phyloP scores from a whole-genome alignment of 2,113 vertebrate species.

The Gnathonemus echidnorhynchus region DNA sequence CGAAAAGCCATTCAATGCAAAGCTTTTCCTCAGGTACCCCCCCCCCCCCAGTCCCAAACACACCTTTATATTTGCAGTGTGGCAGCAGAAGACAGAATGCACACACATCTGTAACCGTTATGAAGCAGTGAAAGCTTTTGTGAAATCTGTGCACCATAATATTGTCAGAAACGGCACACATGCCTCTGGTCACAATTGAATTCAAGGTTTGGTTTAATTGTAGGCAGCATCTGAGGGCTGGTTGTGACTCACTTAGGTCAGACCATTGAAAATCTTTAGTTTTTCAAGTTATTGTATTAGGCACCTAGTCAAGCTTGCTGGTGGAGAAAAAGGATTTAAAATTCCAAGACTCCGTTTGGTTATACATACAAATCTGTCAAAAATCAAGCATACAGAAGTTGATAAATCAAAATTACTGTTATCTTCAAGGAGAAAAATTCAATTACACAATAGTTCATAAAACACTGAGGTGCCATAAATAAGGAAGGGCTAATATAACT shows the following conservation, averaged over 20 bases:
- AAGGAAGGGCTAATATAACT: neutral
- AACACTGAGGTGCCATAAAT: neutral
- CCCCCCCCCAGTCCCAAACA: neutral
- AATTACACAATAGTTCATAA: neutral
- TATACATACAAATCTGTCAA: neutral
- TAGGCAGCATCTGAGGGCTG: neutral
- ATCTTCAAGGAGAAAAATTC: neutral
- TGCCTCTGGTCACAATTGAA: neutral
- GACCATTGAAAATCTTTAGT: neutral
- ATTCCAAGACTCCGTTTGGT: neutral
- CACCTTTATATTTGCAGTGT: neutral
- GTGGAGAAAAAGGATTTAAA: neutral
- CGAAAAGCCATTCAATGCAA: neutral
- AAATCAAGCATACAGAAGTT: neutral
- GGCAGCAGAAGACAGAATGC: neutral
- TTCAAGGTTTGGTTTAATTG: neutral
- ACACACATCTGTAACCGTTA: neutral
- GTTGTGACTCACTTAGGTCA: neutral
- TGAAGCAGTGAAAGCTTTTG: neutral
- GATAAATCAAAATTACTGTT: neutral
- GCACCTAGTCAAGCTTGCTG: neutral
- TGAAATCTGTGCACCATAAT: neutral
- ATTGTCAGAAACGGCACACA: neutral
- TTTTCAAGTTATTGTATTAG: neutral
- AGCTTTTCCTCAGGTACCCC: neutral